Base-by-base conservation (phyloP, 1,140 invertebrate genomes). In the Charaxes varanes region DNA sequence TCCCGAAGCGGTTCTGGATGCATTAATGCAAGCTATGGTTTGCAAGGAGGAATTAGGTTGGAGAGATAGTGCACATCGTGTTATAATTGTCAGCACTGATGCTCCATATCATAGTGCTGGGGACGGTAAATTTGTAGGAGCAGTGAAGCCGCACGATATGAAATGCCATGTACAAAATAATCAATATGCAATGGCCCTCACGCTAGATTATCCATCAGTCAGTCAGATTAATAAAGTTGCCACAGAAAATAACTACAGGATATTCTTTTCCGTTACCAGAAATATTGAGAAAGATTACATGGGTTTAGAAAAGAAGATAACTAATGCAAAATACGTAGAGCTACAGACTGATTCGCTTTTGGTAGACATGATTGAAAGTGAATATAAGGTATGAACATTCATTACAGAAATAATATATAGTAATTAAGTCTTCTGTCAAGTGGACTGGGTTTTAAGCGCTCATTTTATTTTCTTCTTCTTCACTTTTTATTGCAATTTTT, bases 111-210 rank as follows among this genome's bases (percentile, higher is more conserved):
- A 92, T 53, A 85, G 89, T 38, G 90, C 90, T 1, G 90, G 90
- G 1, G 90, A 91, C 64, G 90, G 90, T 26, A 90, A 88, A 90
- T 84, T 95, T 34, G 93, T 92, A 18, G 94, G 94, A 3, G 93
- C 96, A 38, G 87, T 95, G 4, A 90, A 89, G 56, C 94, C 93
- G 0, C 94, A 97, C 65, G 94, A 97, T 73, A 93, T 93, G 41
- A 35, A 85, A 24, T 97, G 95, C 60, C 93, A 97, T 70, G 78
- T 96, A 55, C 84, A 91, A 40, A 41, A 62, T 13, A 38, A 65
- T 10, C 88, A 87, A 2, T 95, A 96, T 68, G 90, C 16, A 12
- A 58, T 88, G 46, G 87, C 87, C 0, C 73, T 85, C 2, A 43
- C 80, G 2, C 84, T 86, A 45, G 90, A 92, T 65, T 92, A 92